Evolutionary conservation across 2,888 invertebrate genomes (phyloP).

Genomic region (Heliconius cydno): DNA sequence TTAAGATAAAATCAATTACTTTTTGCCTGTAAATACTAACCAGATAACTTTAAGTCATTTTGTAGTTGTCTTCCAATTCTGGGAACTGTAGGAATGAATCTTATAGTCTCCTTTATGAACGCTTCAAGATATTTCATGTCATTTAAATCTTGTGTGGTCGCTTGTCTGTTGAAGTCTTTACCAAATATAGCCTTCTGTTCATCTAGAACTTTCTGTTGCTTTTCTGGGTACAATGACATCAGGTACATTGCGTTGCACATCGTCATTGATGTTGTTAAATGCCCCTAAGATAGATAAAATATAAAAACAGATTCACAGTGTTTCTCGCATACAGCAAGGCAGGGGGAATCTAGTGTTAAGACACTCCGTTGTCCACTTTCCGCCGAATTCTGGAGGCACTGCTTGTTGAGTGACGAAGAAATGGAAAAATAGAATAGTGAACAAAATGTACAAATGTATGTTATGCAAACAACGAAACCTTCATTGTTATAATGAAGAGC

Average conservation of each 20-base stretch:
- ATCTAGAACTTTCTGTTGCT: constrained; percentile 53
- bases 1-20: too few species aligned
- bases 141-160: constrained; percentile 52
- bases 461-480: too few species aligned
- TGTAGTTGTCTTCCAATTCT: constrained; percentile 56
- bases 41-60: constrained; percentile 54
- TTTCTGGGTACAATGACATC: constrained; percentile 53
- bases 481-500: too few species aligned
- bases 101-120: constrained; percentile 56
- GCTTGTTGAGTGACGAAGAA: too few species aligned
- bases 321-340: neutral
- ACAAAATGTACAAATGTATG: too few species aligned
- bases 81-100: constrained; percentile 55
- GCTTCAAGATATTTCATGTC: constrained; percentile 60
- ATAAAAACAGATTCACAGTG: neutral
- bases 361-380: too few species aligned
- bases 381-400: too few species aligned
- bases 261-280: constrained; percentile 57
- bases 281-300: constrained; percentile 49
- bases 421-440: too few species aligned
- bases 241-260: constrained; percentile 55
- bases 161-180: constrained; percentile 49
- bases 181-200: constrained; percentile 54
- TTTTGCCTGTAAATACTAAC: constrained; percentile 40
- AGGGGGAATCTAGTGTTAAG: too few species aligned